These are phyloP conservation scores for Xylota sylvarum DNA, from an alignment of 2,888 invertebrate species.

Conservation along the genomic window DNA sequence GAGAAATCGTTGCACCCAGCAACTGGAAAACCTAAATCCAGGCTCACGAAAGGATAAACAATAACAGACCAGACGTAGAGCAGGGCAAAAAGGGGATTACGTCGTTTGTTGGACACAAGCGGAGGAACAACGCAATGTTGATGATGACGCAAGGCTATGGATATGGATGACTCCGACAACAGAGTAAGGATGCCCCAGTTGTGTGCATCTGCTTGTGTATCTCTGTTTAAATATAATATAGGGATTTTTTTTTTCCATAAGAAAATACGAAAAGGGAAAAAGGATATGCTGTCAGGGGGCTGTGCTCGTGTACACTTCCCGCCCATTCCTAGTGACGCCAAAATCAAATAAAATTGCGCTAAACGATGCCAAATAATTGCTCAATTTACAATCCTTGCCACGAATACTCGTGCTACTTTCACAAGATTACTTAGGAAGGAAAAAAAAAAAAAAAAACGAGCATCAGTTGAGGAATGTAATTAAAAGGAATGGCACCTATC, in stretches of 20 bases:
- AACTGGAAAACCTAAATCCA: slow-evolving; percentile 58
- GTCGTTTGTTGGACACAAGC: slow-evolving; percentile 35
- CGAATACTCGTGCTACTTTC: slow-evolving; percentile 27
- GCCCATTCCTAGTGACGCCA: background rate
- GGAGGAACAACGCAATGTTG: slow-evolving; percentile 8
- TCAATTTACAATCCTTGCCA: slow-evolving; percentile 58
- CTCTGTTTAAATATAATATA: slow-evolving; percentile 42
- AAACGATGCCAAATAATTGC: slow-evolving; percentile 52
- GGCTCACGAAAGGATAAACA: slow-evolving; percentile 68
- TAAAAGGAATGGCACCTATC: slow-evolving; percentile 55
- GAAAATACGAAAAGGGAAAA: background rate
- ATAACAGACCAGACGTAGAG: slow-evolving; percentile 53
- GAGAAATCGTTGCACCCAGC: slow-evolving; percentile 53
- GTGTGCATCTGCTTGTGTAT: slow-evolving; percentile 36
- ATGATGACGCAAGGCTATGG: slow-evolving; percentile 48
- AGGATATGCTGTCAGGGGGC: background rate
- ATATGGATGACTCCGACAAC: background rate
- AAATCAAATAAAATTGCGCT: slow-evolving; percentile 14
- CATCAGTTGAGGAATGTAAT: slow-evolving; percentile 52
- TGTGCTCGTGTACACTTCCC: no score
- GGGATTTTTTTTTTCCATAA: slow-evolving; percentile 22
- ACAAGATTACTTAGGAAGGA: background rate
- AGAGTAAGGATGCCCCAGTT: slow-evolving; percentile 32
- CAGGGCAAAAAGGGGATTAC: slow-evolving; percentile 48
- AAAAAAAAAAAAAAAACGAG: background rate